Percentiles rank a stretch among this genome's conserved stretches.
phyloP scores from a whole-genome alignment of 2,113 vertebrate species.

The Mustela lutreola region DNA sequence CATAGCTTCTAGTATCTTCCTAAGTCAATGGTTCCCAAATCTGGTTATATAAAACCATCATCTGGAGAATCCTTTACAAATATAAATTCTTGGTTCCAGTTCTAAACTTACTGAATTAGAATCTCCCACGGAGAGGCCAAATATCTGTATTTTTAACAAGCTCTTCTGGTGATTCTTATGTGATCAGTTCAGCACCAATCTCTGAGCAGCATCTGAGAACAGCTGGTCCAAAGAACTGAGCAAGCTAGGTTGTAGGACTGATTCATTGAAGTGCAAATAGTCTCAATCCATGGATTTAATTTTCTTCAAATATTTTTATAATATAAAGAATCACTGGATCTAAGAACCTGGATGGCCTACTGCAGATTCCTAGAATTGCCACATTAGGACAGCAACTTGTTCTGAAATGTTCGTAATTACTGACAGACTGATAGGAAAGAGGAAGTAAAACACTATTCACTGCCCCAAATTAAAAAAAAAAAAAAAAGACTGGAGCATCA shows the following conservation, averaged over 20 bases:
- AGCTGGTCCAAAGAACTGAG: background rate
- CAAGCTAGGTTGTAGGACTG: background rate
- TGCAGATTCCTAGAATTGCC: background rate
- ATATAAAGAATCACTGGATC: background rate
- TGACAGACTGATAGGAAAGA: background rate
- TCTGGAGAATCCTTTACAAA: background rate
- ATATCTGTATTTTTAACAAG: background rate
- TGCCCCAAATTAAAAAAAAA: background rate
- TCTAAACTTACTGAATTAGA: background rate
- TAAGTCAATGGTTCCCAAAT: background rate
- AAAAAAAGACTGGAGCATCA: background rate
- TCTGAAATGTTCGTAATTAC: background rate
- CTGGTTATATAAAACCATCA: background rate
- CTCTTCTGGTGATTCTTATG: background rate
- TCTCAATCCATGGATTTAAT: background rate
- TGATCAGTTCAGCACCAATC: background rate
- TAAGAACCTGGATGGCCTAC: background rate
- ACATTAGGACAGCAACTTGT: background rate
- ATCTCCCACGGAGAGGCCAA: background rate
- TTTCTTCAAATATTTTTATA: background rate
- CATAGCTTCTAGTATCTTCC: background rate
- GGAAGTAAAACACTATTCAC: background rate
- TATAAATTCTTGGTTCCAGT: background rate
- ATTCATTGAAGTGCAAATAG: background rate
- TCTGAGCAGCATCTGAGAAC: background rate